Evolutionary conservation across 2,797 vertebrate genomes (phyloP), one percentile per base, ranked within the genome.

Genomic region (Microctenopoma stevenorrisi): DNA sequence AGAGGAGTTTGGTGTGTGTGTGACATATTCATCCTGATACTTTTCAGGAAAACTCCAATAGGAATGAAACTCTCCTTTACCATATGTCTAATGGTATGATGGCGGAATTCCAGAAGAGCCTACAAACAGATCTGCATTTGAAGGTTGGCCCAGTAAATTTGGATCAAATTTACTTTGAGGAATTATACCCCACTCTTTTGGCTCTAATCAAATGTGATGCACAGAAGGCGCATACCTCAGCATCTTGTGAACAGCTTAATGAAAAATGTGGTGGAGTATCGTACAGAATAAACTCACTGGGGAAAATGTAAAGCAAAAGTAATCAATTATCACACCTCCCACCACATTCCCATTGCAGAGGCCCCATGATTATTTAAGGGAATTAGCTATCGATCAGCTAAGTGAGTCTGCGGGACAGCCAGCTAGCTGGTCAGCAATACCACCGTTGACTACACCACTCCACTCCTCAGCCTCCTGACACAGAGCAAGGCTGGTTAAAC

Each of bases 361-460:
- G 86, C 64, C 81, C 82, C 82, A 86, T 94, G 91, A 93, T 94
- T 92, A 92, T 93, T 90, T 91, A 90, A 89, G 84, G 82, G 88
- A 94, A 94, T 93, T 93, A 93, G 87, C 91, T 93, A 94, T 94
- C 76, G 91, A 94, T 92, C 92, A 92, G 82, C 81, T 77, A 85
- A 91, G 86, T 89, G 88, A 93, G 86, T 87, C 88, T 90, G 91
- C 84, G 76, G 84, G 79, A 80, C 72, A 38, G 81, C 72, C 68
- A 51, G 81, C 79, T 51, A 55, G 73, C 58, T 1, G 18, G 70
- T 79, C 84, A 84, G 81, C 82, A 79, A 46, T 58, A 66, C 66
- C n/a, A 25, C 61, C 18, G 49, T 42, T 35, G 64, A 72, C 64
- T 57, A 1, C 59, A 51, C 48, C 44, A 46, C 53, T 49, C 28